phyloP scores from a whole-genome alignment of 2,888 invertebrate species.

The Ochropleura plecta region DNA sequence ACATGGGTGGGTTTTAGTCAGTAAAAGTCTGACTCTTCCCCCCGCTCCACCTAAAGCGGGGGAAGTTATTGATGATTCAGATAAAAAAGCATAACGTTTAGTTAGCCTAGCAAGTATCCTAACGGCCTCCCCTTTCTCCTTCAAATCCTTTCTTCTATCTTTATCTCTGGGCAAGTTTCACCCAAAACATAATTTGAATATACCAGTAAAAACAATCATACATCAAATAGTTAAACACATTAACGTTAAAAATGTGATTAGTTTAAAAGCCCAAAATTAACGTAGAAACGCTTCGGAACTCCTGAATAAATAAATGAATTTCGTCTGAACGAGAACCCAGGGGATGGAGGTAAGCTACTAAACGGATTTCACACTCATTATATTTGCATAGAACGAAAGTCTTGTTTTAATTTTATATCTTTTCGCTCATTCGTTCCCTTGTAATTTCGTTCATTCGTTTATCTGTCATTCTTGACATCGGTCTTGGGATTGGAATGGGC shows the following conservation, averaged over 20 bases:
- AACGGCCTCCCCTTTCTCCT: too few relatives aligned
- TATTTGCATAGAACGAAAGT: constrained; percentile 33
- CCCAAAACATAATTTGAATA: too few relatives aligned
- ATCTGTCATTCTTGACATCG: constrained; percentile 29
- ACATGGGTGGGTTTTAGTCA: too few relatives aligned
- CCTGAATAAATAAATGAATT: constrained; percentile 47
- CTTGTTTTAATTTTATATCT: constrained; percentile 39
- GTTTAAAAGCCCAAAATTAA: constrained; percentile 42
- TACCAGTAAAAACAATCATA: neutral
- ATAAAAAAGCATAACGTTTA: too few relatives aligned
- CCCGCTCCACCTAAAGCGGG: too few relatives aligned
- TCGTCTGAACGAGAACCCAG: constrained; percentile 9
- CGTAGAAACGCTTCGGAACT: constrained; percentile 27
- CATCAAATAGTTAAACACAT: constrained; percentile 5
- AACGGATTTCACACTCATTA: constrained; percentile 44
- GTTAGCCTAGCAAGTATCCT: too few relatives aligned
- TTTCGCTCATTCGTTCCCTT: constrained; percentile 34
- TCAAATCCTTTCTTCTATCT: too few relatives aligned
- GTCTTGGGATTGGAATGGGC: constrained; percentile 5
- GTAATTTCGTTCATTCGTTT: constrained; percentile 31
- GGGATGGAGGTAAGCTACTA: constrained; percentile 22
- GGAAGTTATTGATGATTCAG: too few relatives aligned
- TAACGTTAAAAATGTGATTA: constrained; percentile 31
- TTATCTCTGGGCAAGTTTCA: too few relatives aligned
- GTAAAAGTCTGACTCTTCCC: too few relatives aligned